Conservation (phyloP, 2,113 vertebrate genomes). For the Chitala chitala region DNA sequence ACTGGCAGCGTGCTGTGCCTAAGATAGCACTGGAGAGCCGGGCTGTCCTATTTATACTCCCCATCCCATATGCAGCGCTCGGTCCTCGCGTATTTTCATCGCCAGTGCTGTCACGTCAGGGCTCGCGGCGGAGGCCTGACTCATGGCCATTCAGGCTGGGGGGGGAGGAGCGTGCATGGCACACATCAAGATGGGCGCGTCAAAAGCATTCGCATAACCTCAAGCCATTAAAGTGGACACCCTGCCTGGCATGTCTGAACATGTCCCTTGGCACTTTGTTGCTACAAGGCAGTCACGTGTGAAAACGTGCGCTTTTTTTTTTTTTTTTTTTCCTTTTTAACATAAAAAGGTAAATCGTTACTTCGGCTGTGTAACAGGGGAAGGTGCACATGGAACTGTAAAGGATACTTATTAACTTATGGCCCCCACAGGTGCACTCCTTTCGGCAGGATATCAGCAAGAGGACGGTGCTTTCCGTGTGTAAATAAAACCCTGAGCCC, state of each 20-base stretch:
- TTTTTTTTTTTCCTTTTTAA: neutral
- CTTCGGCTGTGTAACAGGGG: neutral
- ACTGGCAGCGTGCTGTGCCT: slow-evolving; percentile 48
- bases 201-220: neutral
- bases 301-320: neutral
- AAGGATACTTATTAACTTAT: neutral
- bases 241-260: neutral
- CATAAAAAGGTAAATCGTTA: neutral
- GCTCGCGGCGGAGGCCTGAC: neutral
- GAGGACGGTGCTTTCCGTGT: too few relatives aligned
- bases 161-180: neutral
- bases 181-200: neutral
- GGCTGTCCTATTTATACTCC: slow-evolving; percentile 57
- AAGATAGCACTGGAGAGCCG: slow-evolving; percentile 45
- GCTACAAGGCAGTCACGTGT: neutral
- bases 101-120: neutral
- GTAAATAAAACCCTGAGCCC: neutral
- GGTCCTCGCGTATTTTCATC: slow-evolving; percentile 40
- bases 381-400: neutral
- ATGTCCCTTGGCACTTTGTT: too few relatives aligned
- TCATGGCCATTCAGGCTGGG: neutral
- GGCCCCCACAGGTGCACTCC: too few relatives aligned
- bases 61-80: slow-evolving; percentile 38
- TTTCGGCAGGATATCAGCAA: too few relatives aligned
- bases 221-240: neutral